Evolutionary conservation across 2,888 invertebrate species (phyloP).

Genomic region (Amphipyra berbera): DNA sequence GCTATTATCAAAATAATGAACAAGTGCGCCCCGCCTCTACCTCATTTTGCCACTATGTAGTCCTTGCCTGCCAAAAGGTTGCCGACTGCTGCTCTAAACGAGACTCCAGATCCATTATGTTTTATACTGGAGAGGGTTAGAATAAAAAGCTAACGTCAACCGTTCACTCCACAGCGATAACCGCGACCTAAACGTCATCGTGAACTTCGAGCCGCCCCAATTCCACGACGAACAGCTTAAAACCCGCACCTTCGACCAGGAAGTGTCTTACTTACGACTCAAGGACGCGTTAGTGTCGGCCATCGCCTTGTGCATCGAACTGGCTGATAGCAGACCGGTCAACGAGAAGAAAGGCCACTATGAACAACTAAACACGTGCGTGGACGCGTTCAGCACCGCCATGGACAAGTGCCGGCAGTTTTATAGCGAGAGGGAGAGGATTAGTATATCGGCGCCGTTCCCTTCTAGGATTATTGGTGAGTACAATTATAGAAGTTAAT

Average conservation of each 20-base stretch:
- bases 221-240: constrained; percentile 73
- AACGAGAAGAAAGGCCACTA: constrained; percentile 70
- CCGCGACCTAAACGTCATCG: constrained; percentile 93
- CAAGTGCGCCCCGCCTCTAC: too few relatives aligned
- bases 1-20: too few relatives aligned
- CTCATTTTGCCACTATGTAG: too few relatives aligned
- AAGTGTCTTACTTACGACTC: constrained; percentile 77
- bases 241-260: constrained; percentile 78
- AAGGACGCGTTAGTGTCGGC: constrained; percentile 79
- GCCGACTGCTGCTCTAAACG: too few relatives aligned
- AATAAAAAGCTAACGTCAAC: too few relatives aligned
- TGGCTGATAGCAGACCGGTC: constrained; percentile 68
- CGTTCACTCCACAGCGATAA: constrained; percentile 90
- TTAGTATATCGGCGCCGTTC: constrained; percentile 76
- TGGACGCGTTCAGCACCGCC: constrained; percentile 75
- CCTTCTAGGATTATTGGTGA: constrained; percentile 83
- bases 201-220: constrained; percentile 92
- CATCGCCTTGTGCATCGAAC: constrained; percentile 78
- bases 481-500: constrained; percentile 18
- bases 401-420: constrained; percentile 73
- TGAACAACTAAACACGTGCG: constrained; percentile 71
- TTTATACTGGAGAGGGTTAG: constrained; percentile 88
- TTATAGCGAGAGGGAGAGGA: constrained; percentile 70
- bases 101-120: constrained; percentile 88
- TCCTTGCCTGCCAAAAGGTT: too few relatives aligned